Conservation (phyloP, 2,113 vertebrate species). For the Hippocampus comes region DNA sequence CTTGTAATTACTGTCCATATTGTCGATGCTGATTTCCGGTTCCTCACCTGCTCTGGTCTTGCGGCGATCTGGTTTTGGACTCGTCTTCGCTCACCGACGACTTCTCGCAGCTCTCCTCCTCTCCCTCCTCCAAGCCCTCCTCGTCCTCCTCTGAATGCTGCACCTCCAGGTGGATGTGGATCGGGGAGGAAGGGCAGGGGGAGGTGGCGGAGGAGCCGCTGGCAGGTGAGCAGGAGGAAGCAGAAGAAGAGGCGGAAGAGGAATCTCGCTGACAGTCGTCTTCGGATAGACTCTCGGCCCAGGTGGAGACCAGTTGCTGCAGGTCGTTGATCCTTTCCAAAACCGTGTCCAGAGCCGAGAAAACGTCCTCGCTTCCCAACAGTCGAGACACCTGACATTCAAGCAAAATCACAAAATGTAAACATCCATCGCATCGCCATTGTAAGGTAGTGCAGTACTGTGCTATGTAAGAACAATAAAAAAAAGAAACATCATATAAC, state of each 20-base stretch:
- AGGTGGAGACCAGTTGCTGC: constrained; percentile 76
- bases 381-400: constrained; percentile 33
- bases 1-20: not conserved
- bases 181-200: constrained; percentile 63
- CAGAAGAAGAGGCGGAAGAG: constrained; percentile 62
- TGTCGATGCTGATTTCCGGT: too few species aligned
- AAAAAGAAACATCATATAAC: too few species aligned
- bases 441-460: too few species aligned
- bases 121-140: constrained; percentile 26
- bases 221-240: constrained; percentile 61
- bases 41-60: constrained; percentile 68
- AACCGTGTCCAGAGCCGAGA: constrained; percentile 79
- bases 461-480: too few species aligned
- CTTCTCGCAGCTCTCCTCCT: constrained; percentile 39
- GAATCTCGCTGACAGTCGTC: constrained; percentile 72
- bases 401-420: too few species aligned
- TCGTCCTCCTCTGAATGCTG: constrained; percentile 46
- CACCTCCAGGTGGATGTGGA: constrained; percentile 71
- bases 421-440: too few species aligned
- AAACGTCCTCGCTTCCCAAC: constrained; percentile 72
- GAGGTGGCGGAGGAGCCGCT: constrained; percentile 40
- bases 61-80: constrained; percentile 26
- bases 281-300: constrained; percentile 77
- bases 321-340: constrained; percentile 79
- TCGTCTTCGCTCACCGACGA: constrained; percentile 35